These are phyloP conservation scores for Takifugu flavidus DNA, from an alignment of 2,113 vertebrate species.

Conservation along the genomic window DNA sequence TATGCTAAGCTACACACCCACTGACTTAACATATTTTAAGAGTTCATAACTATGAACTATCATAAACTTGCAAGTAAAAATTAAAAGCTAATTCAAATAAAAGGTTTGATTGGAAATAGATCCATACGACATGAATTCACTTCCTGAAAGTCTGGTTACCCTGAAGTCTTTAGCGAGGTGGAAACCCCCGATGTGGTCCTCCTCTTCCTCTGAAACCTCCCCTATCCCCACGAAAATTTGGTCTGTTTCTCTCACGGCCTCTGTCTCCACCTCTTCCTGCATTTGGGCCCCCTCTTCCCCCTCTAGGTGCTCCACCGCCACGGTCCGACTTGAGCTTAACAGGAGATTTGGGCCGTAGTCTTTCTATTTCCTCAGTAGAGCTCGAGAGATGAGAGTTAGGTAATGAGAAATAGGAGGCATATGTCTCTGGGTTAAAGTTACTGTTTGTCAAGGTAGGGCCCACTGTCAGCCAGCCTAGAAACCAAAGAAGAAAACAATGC, in stretches of 20 bases:
- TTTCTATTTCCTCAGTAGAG: constrained; percentile 95
- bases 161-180: constrained; percentile 75
- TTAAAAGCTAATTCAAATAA: too few relatives aligned
- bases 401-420: constrained; percentile 82
- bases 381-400: constrained; percentile 87
- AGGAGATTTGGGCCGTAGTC: constrained; percentile 93
- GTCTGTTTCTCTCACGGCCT: constrained; percentile 90
- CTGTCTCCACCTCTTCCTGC: constrained; percentile 86
- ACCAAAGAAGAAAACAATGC: not conserved
- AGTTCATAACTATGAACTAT: too few relatives aligned
- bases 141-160: not conserved
- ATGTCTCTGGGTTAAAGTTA: constrained; percentile 92
- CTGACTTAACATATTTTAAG: too few relatives aligned
- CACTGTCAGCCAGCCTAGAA: constrained; percentile 92
- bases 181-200: constrained; percentile 89
- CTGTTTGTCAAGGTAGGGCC: constrained; percentile 97
- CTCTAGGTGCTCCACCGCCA: constrained; percentile 86
- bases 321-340: constrained; percentile 89
- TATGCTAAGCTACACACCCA: too few relatives aligned
- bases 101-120: not conserved
- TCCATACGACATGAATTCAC: not conserved
- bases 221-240: constrained; percentile 91
- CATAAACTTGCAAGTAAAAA: too few relatives aligned
- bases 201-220: constrained; percentile 91
- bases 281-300: constrained; percentile 86